These are phyloP conservation scores for Mionectes macconnelli DNA, from an alignment of 2,113 vertebrate genomes.

Conservation along the genomic window DNA sequence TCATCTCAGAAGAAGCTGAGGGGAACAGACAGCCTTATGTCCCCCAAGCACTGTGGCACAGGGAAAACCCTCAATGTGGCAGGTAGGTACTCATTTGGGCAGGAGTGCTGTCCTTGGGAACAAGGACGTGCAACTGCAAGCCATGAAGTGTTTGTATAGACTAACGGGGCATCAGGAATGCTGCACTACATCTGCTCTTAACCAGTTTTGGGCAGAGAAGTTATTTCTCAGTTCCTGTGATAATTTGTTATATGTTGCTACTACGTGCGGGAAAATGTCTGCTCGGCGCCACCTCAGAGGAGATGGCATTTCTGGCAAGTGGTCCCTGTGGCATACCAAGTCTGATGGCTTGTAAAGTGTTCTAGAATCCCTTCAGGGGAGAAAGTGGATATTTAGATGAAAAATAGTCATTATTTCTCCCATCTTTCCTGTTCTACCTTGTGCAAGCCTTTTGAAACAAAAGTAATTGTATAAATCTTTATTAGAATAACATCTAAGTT, in stretches of 20 bases:
- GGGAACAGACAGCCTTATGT: not conserved
- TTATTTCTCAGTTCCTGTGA: not conserved
- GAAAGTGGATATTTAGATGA: not conserved
- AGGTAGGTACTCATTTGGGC: not conserved
- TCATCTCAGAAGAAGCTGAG: not conserved
- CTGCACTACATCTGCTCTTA: not conserved
- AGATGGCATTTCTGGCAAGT: not conserved
- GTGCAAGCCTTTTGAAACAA: not conserved
- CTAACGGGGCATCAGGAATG: not conserved
- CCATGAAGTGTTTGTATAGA: not conserved
- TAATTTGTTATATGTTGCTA: not conserved
- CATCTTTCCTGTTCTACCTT: not conserved
- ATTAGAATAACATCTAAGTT: not conserved
- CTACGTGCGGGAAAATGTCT: not conserved
- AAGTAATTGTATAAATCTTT: not conserved
- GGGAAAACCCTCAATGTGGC: rapidly evolving
- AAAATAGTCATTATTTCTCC: not conserved
- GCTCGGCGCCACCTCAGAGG: not conserved
- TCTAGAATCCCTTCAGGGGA: not conserved
- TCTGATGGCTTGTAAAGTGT: not conserved
- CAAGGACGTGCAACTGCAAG: not conserved
- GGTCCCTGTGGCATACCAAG: not conserved
- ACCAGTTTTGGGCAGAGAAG: not conserved
- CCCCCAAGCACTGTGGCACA: rapidly evolving
- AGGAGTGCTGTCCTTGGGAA: not conserved